Evolutionary conservation across 2,113 vertebrate genomes (phyloP).

Genomic region (Plecotus auritus): DNA sequence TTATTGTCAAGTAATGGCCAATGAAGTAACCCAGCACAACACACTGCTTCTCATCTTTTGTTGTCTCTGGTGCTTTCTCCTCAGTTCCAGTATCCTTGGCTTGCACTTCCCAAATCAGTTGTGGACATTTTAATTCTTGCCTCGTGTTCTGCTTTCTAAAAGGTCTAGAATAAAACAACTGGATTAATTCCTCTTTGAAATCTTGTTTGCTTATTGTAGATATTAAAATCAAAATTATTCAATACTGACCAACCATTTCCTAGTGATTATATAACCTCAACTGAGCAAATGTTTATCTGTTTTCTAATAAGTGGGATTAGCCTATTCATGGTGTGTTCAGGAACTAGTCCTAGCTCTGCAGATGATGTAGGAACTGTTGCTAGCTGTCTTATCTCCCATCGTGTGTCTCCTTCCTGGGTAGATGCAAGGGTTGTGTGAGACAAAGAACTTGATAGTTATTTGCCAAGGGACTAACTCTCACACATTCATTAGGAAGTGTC

Average conservation of each 20-base stretch:
- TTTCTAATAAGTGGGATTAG: background rate
- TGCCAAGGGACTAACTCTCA: background rate
- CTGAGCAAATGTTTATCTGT: background rate
- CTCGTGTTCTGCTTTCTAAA: background rate
- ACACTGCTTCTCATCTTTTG: background rate
- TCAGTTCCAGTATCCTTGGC: background rate
- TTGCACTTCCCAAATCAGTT: background rate
- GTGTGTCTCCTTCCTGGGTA: background rate
- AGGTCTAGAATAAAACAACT: background rate
- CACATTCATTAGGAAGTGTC: background rate
- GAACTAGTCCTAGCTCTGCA: background rate
- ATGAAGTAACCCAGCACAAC: background rate
- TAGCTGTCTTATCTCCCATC: background rate
- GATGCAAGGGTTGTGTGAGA: background rate
- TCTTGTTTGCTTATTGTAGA: background rate
- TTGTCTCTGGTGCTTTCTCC: background rate
- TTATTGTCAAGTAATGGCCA: background rate
- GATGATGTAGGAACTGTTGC: background rate
- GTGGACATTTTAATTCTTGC: background rate
- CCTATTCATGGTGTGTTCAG: background rate
- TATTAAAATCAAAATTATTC: background rate
- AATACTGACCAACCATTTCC: background rate
- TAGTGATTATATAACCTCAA: background rate
- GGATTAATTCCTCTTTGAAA: background rate
- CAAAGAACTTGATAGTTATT: background rate